phyloP scores from a whole-genome alignment of 2,888 invertebrate genomes.

The Metalampra italica region DNA sequence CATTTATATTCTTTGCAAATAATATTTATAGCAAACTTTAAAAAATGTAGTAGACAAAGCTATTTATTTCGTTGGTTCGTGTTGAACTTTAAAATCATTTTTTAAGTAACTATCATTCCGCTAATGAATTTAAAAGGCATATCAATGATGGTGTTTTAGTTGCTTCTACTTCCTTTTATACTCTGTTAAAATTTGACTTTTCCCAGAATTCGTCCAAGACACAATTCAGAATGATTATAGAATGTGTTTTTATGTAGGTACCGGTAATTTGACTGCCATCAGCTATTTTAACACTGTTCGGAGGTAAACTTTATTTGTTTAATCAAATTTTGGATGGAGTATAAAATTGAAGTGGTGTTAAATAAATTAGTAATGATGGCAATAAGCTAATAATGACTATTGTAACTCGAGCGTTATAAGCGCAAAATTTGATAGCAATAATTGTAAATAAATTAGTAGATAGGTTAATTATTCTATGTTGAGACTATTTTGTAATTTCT shows the following conservation, averaged over 20 bases:
- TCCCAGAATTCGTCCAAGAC: not conserved
- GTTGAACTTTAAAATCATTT: conserved; percentile 39
- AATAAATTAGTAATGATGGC: conserved; percentile 57
- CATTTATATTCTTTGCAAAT: not conserved
- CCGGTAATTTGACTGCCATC: no score
- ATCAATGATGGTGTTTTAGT: conserved; percentile 57
- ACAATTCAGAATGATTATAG: no score
- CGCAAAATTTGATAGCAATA: conserved; percentile 75
- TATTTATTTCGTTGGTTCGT: conserved; percentile 33
- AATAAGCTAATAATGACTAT: conserved; percentile 57
- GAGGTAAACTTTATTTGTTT: not conserved
- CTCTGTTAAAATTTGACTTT: conserved; percentile 44
- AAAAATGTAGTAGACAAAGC: not conserved
- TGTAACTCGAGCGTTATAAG: conserved; percentile 66
- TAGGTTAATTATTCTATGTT: conserved; percentile 75
- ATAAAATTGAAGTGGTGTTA: conserved; percentile 29
- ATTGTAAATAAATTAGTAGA: conserved; percentile 71
- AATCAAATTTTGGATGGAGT: conserved; percentile 34
- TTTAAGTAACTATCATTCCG: conserved; percentile 48
- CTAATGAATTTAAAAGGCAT: conserved; percentile 57
- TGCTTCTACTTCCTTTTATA: conserved; percentile 38
- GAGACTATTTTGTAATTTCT: conserved; percentile 70
- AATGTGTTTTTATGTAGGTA: no score
- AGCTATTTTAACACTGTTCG: not conserved
- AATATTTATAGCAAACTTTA: not conserved